A percentile compares a stretch with the other conserved stretches of the same genome.
These are phyloP conservation scores for Pediacus dermestoides DNA, from an alignment of 2,888 invertebrate genomes.

Conservation along the genomic window DNA sequence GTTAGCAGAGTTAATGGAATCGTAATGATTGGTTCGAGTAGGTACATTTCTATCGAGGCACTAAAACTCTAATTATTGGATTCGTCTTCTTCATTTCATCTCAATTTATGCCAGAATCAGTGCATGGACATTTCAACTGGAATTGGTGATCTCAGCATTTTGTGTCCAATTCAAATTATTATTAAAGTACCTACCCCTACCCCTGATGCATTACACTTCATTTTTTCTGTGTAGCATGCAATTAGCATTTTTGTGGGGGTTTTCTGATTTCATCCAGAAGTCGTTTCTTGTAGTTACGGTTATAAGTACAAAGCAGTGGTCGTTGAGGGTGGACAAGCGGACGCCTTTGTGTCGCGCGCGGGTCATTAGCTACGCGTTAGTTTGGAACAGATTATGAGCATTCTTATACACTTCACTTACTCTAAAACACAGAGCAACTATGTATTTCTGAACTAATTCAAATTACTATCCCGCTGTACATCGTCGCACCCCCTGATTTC, in stretches of 20 bases:
- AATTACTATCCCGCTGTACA: too few species aligned
- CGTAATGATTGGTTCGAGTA: conserved; percentile 37
- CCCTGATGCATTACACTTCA: too few species aligned
- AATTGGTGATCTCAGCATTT: too few species aligned
- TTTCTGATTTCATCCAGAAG: too few species aligned
- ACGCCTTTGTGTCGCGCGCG: conserved; percentile 47
- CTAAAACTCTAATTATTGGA: conserved; percentile 28
- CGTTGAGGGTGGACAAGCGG: conserved; percentile 27
- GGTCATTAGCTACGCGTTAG: conserved; percentile 46
- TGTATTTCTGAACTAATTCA: conserved; percentile 26
- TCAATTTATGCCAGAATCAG: conserved; percentile 7
- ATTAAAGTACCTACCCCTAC: too few species aligned
- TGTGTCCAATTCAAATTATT: too few species aligned
- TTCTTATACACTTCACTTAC: conserved; percentile 44
- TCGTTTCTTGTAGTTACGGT: conserved; percentile 30
- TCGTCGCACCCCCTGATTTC: too few species aligned
- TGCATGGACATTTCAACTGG: conserved; percentile 4
- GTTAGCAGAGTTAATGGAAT: conserved; percentile 46
- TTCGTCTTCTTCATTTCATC: conserved; percentile 19
- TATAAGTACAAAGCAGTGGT: conserved; percentile 26
- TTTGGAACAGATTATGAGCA: conserved; percentile 46
- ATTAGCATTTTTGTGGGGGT: too few species aligned
- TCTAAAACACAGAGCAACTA: conserved; percentile 26
- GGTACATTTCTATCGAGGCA: conserved; percentile 28
- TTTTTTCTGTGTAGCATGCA: too few species aligned